Evolutionary conservation across 2,797 vertebrate genomes (phyloP), one percentile per base, ranked within the genome.

Genomic region (Aotus griseimembra): DNA sequence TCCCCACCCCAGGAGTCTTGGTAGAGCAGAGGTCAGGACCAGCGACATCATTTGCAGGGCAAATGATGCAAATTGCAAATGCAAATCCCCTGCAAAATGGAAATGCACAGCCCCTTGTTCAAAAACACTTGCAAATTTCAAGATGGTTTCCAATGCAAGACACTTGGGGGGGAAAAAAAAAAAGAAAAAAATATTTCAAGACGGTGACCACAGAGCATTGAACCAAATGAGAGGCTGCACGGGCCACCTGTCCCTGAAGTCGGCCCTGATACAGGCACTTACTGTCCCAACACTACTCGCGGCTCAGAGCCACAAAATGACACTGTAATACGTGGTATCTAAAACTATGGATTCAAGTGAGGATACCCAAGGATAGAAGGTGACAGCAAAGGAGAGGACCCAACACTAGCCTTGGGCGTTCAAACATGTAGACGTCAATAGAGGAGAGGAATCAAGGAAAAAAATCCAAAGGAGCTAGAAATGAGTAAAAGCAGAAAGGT

Each of bases 261-360:
- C 4, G 4, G 6, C n/a, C 48, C 33, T 15, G 76, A 84, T 22
- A 10, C n/a, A 61, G 77, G 44, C 12, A 11, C 19, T 55, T 39
- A 17, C 13, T 90, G 86, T 84, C n/a, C 81, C 73, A 96, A 91
- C 28, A 55, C 20, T 64, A 33, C 67, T 50, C 81, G 67, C 33
- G 52, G 67, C 91, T 86, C 52, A 48, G 28, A 52, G 28, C 41
- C 58, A 36, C 7, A 3, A 14, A 64, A 33, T 46, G 30, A 14
- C 17, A 33, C 33, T 86, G 33, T 48, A 55, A 30, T 1, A 85
- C 87, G 52, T 30, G 22, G 55, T 3, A 1, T 67, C 26, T 72
- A 70, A 57, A 70, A 30, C 67, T 14, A 0, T 10, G n/a, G 61
- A 6, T 5, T 57, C 36, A 4, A 22, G 39, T 2, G 36, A 55